Percentiles rank a stretch among this genome's conserved stretches.
phyloP scores from a whole-genome alignment of 2,888 invertebrate species.

The Catocala nupta region DNA sequence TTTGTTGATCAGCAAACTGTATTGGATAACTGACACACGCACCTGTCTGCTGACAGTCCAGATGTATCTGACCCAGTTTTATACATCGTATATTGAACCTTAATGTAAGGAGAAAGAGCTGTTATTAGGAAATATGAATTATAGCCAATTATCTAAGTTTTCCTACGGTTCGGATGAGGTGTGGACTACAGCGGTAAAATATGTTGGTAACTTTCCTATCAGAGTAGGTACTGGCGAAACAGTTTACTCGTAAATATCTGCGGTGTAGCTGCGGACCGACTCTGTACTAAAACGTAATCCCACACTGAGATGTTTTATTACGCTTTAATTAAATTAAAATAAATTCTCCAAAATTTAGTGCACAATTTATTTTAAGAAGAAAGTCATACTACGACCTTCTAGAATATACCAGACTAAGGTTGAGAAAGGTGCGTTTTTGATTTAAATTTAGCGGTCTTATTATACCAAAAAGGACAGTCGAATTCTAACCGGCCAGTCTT shows the following conservation, averaged over 20 bases:
- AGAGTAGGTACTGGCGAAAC: conserved; percentile 8
- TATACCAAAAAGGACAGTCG: too few relatives aligned
- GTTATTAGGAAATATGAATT: conserved; percentile 11
- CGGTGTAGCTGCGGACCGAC: conserved; percentile 19
- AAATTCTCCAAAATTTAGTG: conserved; percentile 9
- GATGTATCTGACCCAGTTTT: background rate
- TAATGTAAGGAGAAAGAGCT: conserved; percentile 18
- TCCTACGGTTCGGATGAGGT: conserved; percentile 16
- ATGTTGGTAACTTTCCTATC: conserved; percentile 36
- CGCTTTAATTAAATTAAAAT: conserved; percentile 6
- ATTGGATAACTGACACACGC: conserved; percentile 6
- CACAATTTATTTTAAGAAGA: conserved; percentile 14
- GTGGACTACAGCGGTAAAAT: conserved; percentile 13
- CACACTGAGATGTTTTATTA: conserved; percentile 8
- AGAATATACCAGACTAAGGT: conserved; percentile 10
- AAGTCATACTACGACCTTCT: conserved; percentile 8
- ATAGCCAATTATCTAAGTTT: conserved; percentile 7
- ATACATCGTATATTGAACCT: conserved; percentile 2
- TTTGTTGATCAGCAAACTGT: conserved; percentile 16
- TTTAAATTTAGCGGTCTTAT: too few relatives aligned
- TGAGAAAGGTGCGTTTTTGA: background rate
- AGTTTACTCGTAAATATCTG: conserved; percentile 25
- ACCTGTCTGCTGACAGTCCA: conserved; percentile 1
- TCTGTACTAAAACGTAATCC: conserved; percentile 15
- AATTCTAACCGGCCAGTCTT: too few relatives aligned